Conservation (phyloP, 2,888 invertebrate genomes). For the Neoaliturus tenellus region DNA sequence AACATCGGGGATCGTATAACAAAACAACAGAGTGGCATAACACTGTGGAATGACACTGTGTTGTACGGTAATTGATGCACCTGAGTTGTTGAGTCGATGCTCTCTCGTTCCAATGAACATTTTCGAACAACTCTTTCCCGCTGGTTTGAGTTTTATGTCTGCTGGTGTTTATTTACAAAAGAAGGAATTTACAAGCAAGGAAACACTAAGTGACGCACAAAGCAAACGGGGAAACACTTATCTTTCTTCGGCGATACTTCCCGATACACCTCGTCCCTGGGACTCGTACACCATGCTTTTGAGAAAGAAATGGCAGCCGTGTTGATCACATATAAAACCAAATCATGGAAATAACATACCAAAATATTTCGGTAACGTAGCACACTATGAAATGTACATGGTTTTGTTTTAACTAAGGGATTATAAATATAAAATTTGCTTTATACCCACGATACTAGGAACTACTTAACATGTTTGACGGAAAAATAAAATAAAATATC, state of each 20-base stretch:
- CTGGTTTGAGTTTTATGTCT: background rate
- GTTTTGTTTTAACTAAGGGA: no score
- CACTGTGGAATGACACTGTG: background rate
- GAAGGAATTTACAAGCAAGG: conserved; percentile 28
- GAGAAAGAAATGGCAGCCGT: no score
- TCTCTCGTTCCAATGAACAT: background rate
- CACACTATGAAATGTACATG: no score
- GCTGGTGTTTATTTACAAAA: conserved; percentile 39
- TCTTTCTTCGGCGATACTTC: conserved; percentile 41
- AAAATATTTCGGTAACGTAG: no score
- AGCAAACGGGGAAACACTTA: conserved; percentile 25
- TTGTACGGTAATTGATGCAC: background rate
- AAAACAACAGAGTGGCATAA: background rate
- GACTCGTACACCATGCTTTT: background rate
- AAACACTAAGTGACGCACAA: conserved; percentile 36
- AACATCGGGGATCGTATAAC: background rate
- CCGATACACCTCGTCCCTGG: background rate
- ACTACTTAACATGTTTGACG: background rate
- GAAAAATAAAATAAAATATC: background rate
- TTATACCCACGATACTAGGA: background rate
- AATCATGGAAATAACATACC: no score
- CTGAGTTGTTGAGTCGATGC: background rate
- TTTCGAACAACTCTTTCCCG: conserved; percentile 25
- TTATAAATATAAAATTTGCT: no score
- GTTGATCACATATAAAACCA: no score